These are phyloP conservation scores for Donacobius atricapilla DNA, from an alignment of 2,113 vertebrate genomes.

Conservation along the genomic window DNA sequence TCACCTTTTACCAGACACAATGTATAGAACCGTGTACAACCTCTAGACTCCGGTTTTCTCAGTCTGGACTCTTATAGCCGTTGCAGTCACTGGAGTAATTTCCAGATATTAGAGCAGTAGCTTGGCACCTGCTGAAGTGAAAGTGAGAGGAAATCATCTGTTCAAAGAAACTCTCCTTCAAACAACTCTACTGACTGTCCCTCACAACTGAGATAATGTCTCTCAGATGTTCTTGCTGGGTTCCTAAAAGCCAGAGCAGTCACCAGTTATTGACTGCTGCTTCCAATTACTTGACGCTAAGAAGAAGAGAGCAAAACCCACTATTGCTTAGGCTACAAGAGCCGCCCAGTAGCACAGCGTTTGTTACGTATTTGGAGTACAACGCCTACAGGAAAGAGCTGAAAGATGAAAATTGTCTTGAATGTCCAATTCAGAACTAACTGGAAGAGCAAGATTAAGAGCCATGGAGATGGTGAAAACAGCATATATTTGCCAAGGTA, in stretches of 20 bases:
- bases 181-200: neutral
- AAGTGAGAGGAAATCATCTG: neutral
- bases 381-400: neutral
- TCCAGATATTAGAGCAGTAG: neutral
- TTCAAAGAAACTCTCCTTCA: neutral
- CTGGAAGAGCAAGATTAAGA: neutral
- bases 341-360: neutral
- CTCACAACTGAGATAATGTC: neutral
- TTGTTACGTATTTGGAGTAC: neutral
- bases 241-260: neutral
- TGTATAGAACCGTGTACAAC: neutral
- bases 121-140: neutral
- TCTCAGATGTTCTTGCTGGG: neutral
- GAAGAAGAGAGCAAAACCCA: neutral
- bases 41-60: neutral
- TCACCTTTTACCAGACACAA: neutral
- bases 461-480: neutral
- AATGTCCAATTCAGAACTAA: neutral
- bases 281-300: neutral
- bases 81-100: neutral
- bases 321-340: neutral
- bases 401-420: neutral
- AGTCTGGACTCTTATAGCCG: neutral
- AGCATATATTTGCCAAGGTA: neutral
- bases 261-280: neutral